Conservation (phyloP, 2,113 vertebrate species). For the Spea multiplicata region DNA sequence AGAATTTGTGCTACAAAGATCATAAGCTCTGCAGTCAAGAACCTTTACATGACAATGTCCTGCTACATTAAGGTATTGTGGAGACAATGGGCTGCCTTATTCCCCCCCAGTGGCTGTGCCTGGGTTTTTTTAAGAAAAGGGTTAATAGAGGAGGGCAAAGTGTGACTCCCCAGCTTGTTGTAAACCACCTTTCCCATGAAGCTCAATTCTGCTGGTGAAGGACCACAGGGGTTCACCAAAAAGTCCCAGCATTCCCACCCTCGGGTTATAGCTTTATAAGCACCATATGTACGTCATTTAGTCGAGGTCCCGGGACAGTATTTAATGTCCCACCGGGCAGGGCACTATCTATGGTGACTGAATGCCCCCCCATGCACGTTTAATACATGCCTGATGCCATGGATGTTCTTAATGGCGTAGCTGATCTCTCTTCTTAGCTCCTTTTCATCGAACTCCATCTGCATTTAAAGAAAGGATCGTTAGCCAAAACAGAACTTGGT, state of each 20-base stretch:
- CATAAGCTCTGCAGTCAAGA: too few relatives aligned
- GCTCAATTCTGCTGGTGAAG: too few relatives aligned
- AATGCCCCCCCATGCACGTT: neutral
- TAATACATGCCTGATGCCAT: conserved; percentile 95
- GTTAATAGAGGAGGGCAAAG: neutral
- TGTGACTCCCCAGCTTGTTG: neutral
- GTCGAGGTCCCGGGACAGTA: too few relatives aligned
- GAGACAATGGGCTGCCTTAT: conserved; percentile 40
- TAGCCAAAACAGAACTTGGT: neutral
- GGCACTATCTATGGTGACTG: conserved; percentile 7
- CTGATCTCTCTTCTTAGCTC: conserved; percentile 96
- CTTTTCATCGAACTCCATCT: conserved; percentile 99
- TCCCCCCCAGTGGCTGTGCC: conserved; percentile 41
- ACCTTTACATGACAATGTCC: too few relatives aligned
- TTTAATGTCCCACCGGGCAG: conserved; percentile 50
- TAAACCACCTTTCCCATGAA: neutral
- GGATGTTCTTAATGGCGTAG: conserved; percentile 99
- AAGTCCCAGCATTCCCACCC: too few relatives aligned
- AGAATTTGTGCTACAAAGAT: too few relatives aligned
- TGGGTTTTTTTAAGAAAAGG: conserved; percentile 21
- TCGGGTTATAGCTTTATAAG: neutral
- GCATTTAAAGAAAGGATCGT: conserved; percentile 46
- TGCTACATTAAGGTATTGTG: too few relatives aligned
- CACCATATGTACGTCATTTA: neutral
- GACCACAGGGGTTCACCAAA: too few relatives aligned